Evolutionary conservation across 2,797 vertebrate species (phyloP), one percentile per base, ranked within the genome.

Genomic region (Coregonus suidteri): DNA sequence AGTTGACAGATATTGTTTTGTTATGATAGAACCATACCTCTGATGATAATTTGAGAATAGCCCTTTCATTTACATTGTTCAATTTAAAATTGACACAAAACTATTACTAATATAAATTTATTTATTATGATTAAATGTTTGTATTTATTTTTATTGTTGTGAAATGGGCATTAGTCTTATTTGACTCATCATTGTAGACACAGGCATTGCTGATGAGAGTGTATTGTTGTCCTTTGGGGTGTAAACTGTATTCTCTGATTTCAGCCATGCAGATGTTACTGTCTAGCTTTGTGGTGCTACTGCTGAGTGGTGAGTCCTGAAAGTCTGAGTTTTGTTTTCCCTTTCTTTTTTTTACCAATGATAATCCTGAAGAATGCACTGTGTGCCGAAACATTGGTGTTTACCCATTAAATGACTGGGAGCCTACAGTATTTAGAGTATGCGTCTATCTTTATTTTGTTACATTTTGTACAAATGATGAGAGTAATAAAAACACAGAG

Each of bases 251-350:
- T 53, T 13, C 14, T 72, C 35, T 72, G 20, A 11, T 53, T 72
- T 37, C 70, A 72, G 70, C 51, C 20, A 72, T 52, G 70, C 14
- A 34, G 20, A 72, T 51, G 47, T 71, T 51, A 14, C 14, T 51
- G n/a, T 51, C 34, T 9, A 6, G 30, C 35, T 52, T 3, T 15
- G 67, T n/a, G 11, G 67, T 35, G 37, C 67, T 69, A 37, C 67
- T 69, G 7, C 31, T 41, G 16, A 37, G 34, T 69, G 67, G 67
- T 69, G 41, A 69, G 67, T 69, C 54, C 14, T 56, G 4, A 56
- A 1, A 56, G 54, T 56, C 56, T 2, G 41, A 0, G 41, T 47
- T 47, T 47, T 47, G 41, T 47, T 47, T 3, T 3, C 41, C 41
- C 9, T 13, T 47, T 41, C 9, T 2, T 41, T 37, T 37, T 41